Evolutionary conservation across 2,888 invertebrate species (phyloP).

Genomic region (Harpalus rubripes): DNA sequence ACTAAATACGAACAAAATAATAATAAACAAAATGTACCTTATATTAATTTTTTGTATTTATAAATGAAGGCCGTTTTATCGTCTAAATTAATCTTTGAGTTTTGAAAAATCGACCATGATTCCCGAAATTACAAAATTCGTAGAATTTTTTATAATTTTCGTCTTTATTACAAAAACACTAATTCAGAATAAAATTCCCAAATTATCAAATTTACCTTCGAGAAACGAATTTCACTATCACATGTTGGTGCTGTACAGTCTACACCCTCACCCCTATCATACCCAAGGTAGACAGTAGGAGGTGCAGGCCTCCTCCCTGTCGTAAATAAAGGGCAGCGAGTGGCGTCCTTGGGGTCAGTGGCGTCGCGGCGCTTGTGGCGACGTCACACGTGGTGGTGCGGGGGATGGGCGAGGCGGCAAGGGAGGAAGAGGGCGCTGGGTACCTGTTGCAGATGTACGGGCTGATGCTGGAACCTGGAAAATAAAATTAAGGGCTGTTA

Average conservation of each 20-base stretch:
- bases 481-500: not conserved
- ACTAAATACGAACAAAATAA: no score
- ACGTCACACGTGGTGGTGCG: constrained; percentile 75
- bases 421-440: constrained; percentile 73
- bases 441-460: constrained; percentile 72
- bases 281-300: constrained; percentile 76
- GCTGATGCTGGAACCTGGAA: constrained; percentile 69
- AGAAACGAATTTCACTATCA: constrained; percentile 21
- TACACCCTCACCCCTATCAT: constrained; percentile 9
- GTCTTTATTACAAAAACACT: not conserved
- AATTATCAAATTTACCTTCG: not conserved
- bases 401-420: constrained; percentile 78
- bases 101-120: no score
- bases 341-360: constrained; percentile 76
- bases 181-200: not conserved
- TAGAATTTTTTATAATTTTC: no score
- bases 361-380: constrained; percentile 77
- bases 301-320: constrained; percentile 73
- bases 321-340: constrained; percentile 75
- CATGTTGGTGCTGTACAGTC: not conserved
- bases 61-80: no score
- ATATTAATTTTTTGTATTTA: no score
- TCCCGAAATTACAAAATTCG: no score
- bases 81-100: no score
- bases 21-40: no score